Percentiles rank a stretch among this genome's conserved stretches.
Evolutionary conservation across 2,113 vertebrate species (phyloP).

Genomic region (Gulo gulo): DNA sequence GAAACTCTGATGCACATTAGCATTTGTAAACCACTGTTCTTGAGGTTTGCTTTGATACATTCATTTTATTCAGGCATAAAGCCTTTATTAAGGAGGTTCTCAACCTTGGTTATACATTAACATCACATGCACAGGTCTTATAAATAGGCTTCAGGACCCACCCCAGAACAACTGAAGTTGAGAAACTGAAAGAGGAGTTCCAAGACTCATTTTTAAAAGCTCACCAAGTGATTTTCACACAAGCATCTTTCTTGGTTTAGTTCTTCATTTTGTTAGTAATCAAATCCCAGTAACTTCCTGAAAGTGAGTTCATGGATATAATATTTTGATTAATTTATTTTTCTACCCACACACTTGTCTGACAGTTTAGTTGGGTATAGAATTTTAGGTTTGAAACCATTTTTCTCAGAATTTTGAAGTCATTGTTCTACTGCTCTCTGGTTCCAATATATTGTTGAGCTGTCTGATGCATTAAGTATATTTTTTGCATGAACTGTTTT

Average conservation of each 20-base stretch:
- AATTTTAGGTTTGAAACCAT: neutral
- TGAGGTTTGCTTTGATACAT: neutral
- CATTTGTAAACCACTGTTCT: neutral
- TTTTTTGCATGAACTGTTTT: neutral
- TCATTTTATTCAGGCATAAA: neutral
- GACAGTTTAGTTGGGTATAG: neutral
- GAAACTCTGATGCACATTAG: neutral
- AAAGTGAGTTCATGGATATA: neutral
- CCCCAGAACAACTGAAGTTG: neutral
- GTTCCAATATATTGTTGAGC: neutral
- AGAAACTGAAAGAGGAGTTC: neutral
- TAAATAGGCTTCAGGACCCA: neutral
- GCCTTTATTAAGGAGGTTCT: neutral
- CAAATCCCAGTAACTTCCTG: neutral
- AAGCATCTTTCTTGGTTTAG: neutral
- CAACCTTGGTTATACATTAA: neutral
- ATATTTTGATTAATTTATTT: neutral
- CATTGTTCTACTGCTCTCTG: neutral
- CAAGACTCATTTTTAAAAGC: neutral
- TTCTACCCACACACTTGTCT: neutral
- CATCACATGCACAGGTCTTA: neutral
- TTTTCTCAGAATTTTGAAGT: neutral
- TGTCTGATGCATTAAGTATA: neutral
- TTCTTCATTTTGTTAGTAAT: neutral
- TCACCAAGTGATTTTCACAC: neutral